Conservation (phyloP, 2,888 invertebrate species). For the Mylabris sibirica region DNA sequence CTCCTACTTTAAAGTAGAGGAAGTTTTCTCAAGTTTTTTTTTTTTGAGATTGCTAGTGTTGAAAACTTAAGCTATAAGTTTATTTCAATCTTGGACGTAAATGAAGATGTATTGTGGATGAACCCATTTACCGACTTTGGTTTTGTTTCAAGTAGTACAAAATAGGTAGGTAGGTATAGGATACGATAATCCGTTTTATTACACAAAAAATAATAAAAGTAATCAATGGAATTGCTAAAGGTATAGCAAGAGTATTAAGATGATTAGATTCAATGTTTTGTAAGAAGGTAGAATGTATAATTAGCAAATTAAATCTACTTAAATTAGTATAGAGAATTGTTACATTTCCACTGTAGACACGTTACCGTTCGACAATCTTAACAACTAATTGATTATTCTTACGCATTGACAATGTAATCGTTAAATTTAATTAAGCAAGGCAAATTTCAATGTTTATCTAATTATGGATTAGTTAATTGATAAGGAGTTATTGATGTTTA, state of each 20-base stretch:
- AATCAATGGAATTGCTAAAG: neutral
- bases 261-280: neutral
- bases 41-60: slow-evolving; percentile 43
- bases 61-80: slow-evolving; percentile 58
- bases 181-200: slow-evolving; percentile 12
- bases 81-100: slow-evolving; percentile 59
- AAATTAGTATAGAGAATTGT: neutral
- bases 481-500: too few relatives aligned
- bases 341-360: neutral
- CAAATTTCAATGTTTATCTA: too few relatives aligned
- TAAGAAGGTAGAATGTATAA: neutral
- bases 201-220: neutral
- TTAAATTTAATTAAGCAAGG: too few relatives aligned
- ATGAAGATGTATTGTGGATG: slow-evolving; percentile 58
- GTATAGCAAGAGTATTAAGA: neutral
- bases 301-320: neutral
- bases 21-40: slow-evolving; percentile 30
- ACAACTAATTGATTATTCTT: too few relatives aligned
- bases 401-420: too few relatives aligned
- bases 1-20: slow-evolving; percentile 28
- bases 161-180: too few relatives aligned
- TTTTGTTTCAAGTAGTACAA: slow-evolving; percentile 52
- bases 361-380: too few relatives aligned
- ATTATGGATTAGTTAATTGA: too few relatives aligned
- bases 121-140: slow-evolving; percentile 53